Base-by-base conservation (phyloP, 2,888 invertebrate species). In the Urechis unicinctus region DNA sequence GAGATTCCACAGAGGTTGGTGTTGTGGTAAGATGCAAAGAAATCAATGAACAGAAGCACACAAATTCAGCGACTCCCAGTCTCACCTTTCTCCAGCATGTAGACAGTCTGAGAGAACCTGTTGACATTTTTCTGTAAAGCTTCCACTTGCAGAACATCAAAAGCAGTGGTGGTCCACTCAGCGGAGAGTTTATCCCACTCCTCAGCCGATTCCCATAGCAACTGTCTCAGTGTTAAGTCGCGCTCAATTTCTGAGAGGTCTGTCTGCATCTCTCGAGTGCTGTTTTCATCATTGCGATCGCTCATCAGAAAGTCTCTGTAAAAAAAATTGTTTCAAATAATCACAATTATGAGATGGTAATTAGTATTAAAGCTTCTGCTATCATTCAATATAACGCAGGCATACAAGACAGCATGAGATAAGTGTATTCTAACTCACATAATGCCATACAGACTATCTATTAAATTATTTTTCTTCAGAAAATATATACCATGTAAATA, bases 81-180 rank as follows among this genome's bases (percentile, higher is more conserved):
- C 52, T 58, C 42, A 75, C 77, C 76, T 71, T 78, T 78, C 60
- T 78, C 77, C 44, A 78, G 65, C 73, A 77, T 73, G 61, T 72
- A 77, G n/a, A 77, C 70, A n/a, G 77, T 78, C 62, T 78, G 78
- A 30, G 73, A 76, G 60, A 77, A 74, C 54, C 73, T 66, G 61
- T 72, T 77, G 50, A 77, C 75, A 64, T 71, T 72, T 57, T 75
- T 77, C 69, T 77, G 78, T 30, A 78, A 64, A 13, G 61, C 64
- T 52, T 77, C 76, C 3, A 78, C 75, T 59, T 71, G 68, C 30
- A 77, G 65, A 3, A 66, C 65, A 56, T 77, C 77, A 61, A 78
- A 75, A 2, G 70, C 55, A 3, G 71, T 69, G 29, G 68, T 64
- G 2, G 71, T 73, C 75, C 76, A 77, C 50, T 74, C 74, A 6